Conservation (phyloP, 2,113 vertebrate genomes). For the Channa maculata region DNA sequence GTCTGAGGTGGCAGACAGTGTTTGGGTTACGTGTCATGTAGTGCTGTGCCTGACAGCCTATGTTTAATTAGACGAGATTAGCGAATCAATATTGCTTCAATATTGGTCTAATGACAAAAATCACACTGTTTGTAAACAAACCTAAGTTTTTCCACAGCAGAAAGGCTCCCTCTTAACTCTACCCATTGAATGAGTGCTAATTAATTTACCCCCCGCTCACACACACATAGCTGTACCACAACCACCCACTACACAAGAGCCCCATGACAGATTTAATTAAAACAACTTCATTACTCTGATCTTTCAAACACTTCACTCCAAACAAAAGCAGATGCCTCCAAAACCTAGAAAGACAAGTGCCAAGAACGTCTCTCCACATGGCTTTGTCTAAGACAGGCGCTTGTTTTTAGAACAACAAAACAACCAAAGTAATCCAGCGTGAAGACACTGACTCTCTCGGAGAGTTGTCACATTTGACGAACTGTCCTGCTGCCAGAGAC, state of each 20-base stretch:
- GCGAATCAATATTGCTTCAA: slow-evolving; percentile 61
- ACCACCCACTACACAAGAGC: slow-evolving; percentile 38
- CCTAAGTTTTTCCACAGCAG: slow-evolving; percentile 30
- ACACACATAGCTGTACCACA: slow-evolving; percentile 35
- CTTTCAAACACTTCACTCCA: slow-evolving; percentile 58
- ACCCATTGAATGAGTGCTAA: slow-evolving; percentile 47
- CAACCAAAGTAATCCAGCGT: slow-evolving; percentile 25
- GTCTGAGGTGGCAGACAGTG: slow-evolving; percentile 21
- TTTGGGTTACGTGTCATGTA: slow-evolving; percentile 34
- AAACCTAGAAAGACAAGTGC: slow-evolving; percentile 12
- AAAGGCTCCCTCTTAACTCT: slow-evolving; percentile 56
- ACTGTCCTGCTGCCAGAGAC: slow-evolving; percentile 30
- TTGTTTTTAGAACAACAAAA: slow-evolving; percentile 13
- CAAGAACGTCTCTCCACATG: background rate
- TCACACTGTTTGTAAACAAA: slow-evolving; percentile 64
- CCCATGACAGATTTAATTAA: slow-evolving; percentile 58
- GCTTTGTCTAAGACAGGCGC: background rate
- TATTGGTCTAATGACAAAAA: slow-evolving; percentile 52
- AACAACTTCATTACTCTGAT: slow-evolving; percentile 61
- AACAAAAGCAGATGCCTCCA: slow-evolving; percentile 57
- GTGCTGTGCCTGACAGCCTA: slow-evolving; percentile 48
- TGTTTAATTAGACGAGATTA: slow-evolving; percentile 60
- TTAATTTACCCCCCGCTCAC: slow-evolving; percentile 53
- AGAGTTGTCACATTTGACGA: slow-evolving; percentile 20
- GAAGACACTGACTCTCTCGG: slow-evolving; percentile 5